These are phyloP conservation scores for Octodonta nipae DNA, from an alignment of 2,888 invertebrate genomes.

Conservation along the genomic window DNA sequence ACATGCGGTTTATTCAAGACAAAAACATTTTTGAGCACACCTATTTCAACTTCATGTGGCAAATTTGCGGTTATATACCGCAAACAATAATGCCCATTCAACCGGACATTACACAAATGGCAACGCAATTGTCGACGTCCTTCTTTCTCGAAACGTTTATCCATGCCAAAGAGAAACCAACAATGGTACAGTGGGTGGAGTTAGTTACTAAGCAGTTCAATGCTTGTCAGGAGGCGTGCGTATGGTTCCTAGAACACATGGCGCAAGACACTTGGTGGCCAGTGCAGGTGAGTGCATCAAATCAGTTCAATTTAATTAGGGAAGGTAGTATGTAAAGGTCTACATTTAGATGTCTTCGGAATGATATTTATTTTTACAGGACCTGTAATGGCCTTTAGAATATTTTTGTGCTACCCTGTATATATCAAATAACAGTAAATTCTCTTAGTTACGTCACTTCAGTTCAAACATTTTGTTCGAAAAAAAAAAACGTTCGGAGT, in stretches of 20 bases:
- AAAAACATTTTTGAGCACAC: slow-evolving; percentile 93
- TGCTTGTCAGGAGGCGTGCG: slow-evolving; percentile 74
- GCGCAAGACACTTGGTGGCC: slow-evolving; percentile 92
- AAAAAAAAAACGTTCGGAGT: no score
- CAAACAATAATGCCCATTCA: slow-evolving; percentile 68
- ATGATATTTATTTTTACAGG: no score
- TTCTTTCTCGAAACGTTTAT: slow-evolving; percentile 94
- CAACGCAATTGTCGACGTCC: slow-evolving; percentile 78
- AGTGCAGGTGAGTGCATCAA: slow-evolving; percentile 43
- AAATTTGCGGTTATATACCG: slow-evolving; percentile 87
- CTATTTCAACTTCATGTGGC: slow-evolving; percentile 93
- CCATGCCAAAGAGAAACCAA: slow-evolving; percentile 94
- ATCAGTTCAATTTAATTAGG: background rate
- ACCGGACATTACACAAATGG: slow-evolving; percentile 70
- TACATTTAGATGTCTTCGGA: no score
- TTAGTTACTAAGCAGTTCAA: slow-evolving; percentile 88
- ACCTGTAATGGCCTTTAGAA: no score
- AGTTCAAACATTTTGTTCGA: no score
- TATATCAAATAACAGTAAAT: no score
- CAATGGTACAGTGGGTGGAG: slow-evolving; percentile 95
- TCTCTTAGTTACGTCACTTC: no score
- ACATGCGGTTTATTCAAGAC: slow-evolving; percentile 87
- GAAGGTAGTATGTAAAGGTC: no score
- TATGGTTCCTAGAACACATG: slow-evolving; percentile 90
- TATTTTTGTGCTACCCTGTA: no score